Evolutionary conservation across 1,140 invertebrate genomes (phyloP).

Genomic region (Tetragnatha versicolor): DNA sequence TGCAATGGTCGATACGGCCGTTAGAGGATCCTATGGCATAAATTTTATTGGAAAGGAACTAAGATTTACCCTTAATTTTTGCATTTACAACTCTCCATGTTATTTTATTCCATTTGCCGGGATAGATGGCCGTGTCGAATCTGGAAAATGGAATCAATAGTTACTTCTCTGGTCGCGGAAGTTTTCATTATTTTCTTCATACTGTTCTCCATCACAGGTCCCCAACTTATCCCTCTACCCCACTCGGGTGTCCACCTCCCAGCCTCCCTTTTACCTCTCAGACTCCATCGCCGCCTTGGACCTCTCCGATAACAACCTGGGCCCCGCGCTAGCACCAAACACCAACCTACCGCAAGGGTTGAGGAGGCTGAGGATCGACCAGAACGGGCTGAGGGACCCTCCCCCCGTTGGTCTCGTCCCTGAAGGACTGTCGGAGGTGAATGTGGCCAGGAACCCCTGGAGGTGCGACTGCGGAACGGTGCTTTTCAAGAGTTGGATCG

Average conservation of each 20-base stretch:
- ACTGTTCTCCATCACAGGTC: too few species aligned
- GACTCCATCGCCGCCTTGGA: conserved; percentile 3
- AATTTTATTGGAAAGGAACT: neutral
- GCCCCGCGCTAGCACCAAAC: neutral
- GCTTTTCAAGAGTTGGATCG: conserved; percentile 61
- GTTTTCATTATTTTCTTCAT: too few species aligned
- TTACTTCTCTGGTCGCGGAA: too few species aligned
- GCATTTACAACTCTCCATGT: neutral
- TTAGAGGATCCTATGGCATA: too few species aligned
- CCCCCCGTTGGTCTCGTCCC: neutral
- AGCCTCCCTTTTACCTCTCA: neutral
- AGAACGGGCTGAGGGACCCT: neutral
- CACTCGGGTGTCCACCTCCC: too few species aligned
- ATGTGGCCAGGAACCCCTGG: conserved; percentile 63
- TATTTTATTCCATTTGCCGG: too few species aligned
- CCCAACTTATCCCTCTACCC: too few species aligned
- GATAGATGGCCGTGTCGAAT: too few species aligned
- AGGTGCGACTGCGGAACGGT: conserved; percentile 64
- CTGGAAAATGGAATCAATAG: too few species aligned
- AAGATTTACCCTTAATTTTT: neutral
- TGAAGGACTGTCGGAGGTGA: conserved; percentile 59
- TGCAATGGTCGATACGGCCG: too few species aligned
- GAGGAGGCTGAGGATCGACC: neutral
- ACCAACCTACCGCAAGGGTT: neutral
- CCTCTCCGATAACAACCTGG: neutral